Evolutionary conservation across 2,797 vertebrate species (phyloP), one percentile per base, ranked within the genome.

Genomic region (Hippocampus kuda): DNA sequence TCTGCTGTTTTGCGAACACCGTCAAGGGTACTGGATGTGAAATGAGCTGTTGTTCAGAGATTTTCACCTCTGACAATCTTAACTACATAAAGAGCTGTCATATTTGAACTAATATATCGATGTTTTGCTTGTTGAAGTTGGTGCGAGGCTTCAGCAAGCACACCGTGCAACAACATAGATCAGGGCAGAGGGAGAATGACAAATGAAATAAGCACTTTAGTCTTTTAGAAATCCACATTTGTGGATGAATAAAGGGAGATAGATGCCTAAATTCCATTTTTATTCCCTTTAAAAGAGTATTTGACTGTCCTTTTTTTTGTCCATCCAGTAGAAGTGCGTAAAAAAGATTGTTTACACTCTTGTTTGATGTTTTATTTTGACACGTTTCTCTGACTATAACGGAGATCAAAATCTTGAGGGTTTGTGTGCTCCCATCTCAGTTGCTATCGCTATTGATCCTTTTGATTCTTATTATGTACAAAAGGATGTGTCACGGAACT

Each of bases 401-500:
- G 30, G 26, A 59, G 24, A 5, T 27, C 56, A 26, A 30, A 27
- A 24, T 62, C 20, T 62, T 20, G 15, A 11, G 61, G 22, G 16
- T 27, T 15, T 48, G 4, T 65, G n/a, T n/a, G 3, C 41, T 63
- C 22, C n/a, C 20, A 84, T 84, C 82, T 88, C 87, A 88, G 89
- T 90, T 87, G 86, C 89, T 88, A 89, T 84, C 88, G 78, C 77
- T 74, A 90, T 91, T 49, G 91, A 93, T 89, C 83, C 68, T n/a
- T 84, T 78, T 71, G 72, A 90, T 90, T 89, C 89, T 90, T 89
- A 91, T 91, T 90, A 91, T 91, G 91, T 91, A 89, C 82, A 89
- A 89, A 89, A 90, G 87, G 88, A 84, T 87, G 83, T 90, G 86
- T 90, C 86, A 89, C 87, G 91, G 90, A 92, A 92, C 85, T 91